Conservation (phyloP, 1,140 invertebrate genomes). For the Cecropterus lyciades region DNA sequence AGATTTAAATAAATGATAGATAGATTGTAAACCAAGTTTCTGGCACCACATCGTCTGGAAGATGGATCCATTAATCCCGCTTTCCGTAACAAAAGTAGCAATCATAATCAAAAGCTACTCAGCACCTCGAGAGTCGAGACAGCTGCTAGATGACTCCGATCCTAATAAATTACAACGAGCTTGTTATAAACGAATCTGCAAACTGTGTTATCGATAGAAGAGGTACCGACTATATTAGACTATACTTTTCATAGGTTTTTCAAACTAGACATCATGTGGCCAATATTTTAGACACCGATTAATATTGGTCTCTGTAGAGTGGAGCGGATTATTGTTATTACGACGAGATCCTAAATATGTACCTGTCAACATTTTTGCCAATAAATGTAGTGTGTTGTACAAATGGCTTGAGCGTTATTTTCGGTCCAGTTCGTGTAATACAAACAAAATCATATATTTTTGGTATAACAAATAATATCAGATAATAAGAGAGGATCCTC, state of each 20-base stretch:
- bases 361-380: too few species aligned
- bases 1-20: too few species aligned
- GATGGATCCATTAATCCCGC: conserved; percentile 3
- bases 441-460: too few species aligned
- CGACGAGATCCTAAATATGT: too few species aligned
- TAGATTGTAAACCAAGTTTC: background rate
- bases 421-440: too few species aligned
- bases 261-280: background rate
- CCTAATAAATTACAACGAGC: conserved; percentile 13
- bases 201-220: background rate
- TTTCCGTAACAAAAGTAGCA: conserved; percentile 9
- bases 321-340: too few species aligned
- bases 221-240: background rate
- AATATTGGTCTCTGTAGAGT: too few species aligned
- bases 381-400: too few species aligned
- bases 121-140: conserved; percentile 10
- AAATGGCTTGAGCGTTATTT: too few species aligned
- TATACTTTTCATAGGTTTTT: background rate
- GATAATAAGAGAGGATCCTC: too few species aligned
- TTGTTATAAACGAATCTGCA: conserved; percentile 1
- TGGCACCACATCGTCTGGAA: background rate
- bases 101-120: conserved; percentile 25
- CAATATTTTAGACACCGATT: too few species aligned
- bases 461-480: too few species aligned
- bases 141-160: conserved; percentile 11